These are phyloP conservation scores for Synanthedon tipuliformis DNA, from an alignment of 2,888 invertebrate species.

Conservation along the genomic window DNA sequence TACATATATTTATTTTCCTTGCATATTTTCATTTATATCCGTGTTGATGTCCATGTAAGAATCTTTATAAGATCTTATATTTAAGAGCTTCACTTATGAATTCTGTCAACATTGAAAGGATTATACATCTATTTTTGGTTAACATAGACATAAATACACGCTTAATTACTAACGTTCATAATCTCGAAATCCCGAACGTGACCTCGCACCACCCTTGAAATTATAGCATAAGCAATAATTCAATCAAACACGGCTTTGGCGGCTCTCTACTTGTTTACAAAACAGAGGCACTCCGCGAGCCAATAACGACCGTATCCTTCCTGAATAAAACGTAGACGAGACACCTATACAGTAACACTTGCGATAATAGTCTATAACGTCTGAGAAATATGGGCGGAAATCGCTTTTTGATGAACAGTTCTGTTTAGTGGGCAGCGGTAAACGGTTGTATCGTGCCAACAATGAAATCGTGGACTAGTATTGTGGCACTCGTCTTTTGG, in stretches of 20 bases:
- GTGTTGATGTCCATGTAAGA: too few relatives aligned
- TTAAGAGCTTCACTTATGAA: background rate
- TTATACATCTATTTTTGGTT: background rate
- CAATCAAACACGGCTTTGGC: conserved; percentile 60
- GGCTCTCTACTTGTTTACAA: conserved; percentile 49
- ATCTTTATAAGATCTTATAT: too few relatives aligned
- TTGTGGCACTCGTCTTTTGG: conserved; percentile 17
- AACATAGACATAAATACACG: background rate
- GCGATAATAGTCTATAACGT: background rate
- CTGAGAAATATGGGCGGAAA: background rate
- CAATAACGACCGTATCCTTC: conserved; percentile 28
- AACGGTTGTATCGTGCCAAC: conserved; percentile 18
- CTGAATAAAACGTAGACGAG: background rate
- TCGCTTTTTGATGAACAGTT: conserved; percentile 13
- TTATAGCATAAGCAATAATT: conserved; percentile 57
- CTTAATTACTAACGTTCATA: background rate
- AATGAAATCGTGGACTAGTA: conserved; percentile 19
- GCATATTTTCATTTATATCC: too few relatives aligned
- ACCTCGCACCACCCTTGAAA: conserved; percentile 33
- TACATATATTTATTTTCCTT: too few relatives aligned
- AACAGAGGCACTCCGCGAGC: conserved; percentile 33
- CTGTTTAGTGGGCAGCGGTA: conserved; percentile 11
- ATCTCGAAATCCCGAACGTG: conserved; percentile 24
- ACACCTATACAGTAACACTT: background rate
- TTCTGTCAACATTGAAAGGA: background rate